Base-by-base conservation (phyloP, 2,113 vertebrate genomes). In the Platichthys flesus region DNA sequence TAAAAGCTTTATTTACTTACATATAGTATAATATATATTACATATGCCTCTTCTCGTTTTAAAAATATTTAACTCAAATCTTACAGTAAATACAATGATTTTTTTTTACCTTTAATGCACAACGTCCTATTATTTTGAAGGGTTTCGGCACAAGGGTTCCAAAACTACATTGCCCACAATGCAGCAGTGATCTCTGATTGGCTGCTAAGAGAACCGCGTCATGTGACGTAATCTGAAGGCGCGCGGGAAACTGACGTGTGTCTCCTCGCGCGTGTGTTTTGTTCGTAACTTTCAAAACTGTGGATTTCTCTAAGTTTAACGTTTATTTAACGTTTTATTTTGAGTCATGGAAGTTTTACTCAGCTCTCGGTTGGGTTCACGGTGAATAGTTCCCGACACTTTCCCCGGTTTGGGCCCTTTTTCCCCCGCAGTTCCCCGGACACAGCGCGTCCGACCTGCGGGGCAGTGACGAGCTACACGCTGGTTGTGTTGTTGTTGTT, bases 151-250 rank as follows among this genome's bases (percentile, higher is more conserved):
- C 26, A 14, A 9, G 6, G 1, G 3, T 42, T 4, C 14, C 35
- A 20, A 76, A 85, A 93, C 90, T 90, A 9, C 85, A 73, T 84
- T 86, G 72, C 90, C 92, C 90, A 87, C 9, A 71, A 79, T 16
- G 5, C 86, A 0, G 0, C 9, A 2, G 6, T 26, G 2, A 1
- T 0, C 3, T 71, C 0, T 78, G 81, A 91, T 90, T 91, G 89
- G 90, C 4, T 67, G 20, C 0, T 24, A 1, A 3, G 7, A 0
- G 5, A 13, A 0, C 0, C 2, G 0, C 4, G 67, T 79, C 26
- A 47, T 74, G 15, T 83, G 83, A 87, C 74, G 86, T 56, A 65
- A 62, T 62, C 54, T 15, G 40, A 65, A 40, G 62, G 74, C 72
- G 89, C 88, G 90, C 84, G 90, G 42, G 84, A 92, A 88, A 77